Conservation (phyloP, 1,140 invertebrate species). For the Zaprionus gabonicus region DNA sequence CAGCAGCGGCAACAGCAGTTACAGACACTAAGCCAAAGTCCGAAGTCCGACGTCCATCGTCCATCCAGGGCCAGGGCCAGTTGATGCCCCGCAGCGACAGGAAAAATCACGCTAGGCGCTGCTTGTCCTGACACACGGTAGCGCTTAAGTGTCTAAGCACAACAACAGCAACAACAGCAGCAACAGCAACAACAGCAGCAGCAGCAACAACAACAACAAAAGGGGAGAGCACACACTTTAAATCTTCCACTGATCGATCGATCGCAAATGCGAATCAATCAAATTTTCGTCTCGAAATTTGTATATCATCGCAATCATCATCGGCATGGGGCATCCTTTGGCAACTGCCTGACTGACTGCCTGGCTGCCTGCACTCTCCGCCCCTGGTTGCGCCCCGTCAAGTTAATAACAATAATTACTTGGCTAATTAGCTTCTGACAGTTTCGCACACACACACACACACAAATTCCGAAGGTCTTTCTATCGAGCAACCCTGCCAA, state of each 20-base stretch:
- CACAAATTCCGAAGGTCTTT: background rate
- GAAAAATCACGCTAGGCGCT: conserved; percentile 75
- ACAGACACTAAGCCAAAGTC: conserved; percentile 37
- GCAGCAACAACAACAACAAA: conserved; percentile 22
- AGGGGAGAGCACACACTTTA: conserved; percentile 10
- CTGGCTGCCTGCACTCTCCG: background rate
- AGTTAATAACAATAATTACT: conserved; percentile 77
- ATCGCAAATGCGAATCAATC: conserved; percentile 59
- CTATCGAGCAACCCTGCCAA: background rate
- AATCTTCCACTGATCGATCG: conserved; percentile 36
- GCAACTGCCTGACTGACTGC: background rate
- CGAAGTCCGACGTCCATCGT: conserved; percentile 24
- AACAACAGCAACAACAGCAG: conserved; percentile 25
- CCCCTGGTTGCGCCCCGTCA: conserved; percentile 12
- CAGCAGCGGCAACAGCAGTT: conserved; percentile 33
- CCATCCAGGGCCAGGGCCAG: conserved; percentile 28
- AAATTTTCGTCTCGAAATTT: conserved; percentile 46
- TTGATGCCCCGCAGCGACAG: conserved; percentile 68
- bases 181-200: conserved; percentile 21
- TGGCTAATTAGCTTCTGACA: conserved; percentile 61
- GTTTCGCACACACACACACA: conserved; percentile 9
- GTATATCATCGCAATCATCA: conserved; percentile 15
- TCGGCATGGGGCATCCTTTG: conserved; percentile 18
- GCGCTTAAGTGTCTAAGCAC: conserved; percentile 65
- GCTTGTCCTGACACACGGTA: conserved; percentile 76